Percentiles rank a stretch among this genome's conserved stretches.
These are phyloP conservation scores for Pissodes strobi DNA, from an alignment of 1,140 invertebrate genomes.

Conservation along the genomic window DNA sequence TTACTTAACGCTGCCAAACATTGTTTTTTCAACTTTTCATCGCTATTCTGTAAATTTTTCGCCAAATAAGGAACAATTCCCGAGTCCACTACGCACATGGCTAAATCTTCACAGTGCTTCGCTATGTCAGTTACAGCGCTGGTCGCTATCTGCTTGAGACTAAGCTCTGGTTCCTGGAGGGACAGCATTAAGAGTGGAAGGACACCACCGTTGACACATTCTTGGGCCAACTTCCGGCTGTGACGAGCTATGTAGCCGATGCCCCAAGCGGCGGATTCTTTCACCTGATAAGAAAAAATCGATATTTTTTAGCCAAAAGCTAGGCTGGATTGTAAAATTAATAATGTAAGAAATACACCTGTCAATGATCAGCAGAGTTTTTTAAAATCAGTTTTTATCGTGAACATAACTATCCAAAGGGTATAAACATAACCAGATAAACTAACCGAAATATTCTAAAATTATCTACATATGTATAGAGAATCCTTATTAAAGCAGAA, in stretches of 20 bases:
- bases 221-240: constrained; percentile 64
- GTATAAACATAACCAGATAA: no score
- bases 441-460: no score
- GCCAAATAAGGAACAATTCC: constrained; percentile 73
- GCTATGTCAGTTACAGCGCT: constrained; percentile 76
- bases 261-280: constrained; percentile 80
- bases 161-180: constrained; percentile 68
- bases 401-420: no score
- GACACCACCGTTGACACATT: constrained; percentile 71
- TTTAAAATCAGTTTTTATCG: not conserved
- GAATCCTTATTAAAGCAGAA: no score
- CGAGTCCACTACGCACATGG: constrained; percentile 73
- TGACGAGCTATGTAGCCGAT: constrained; percentile 78
- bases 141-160: constrained; percentile 66
- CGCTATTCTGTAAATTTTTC: constrained; percentile 68
- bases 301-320: no score
- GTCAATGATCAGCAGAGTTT: no score
- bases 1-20: constrained; percentile 45
- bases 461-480: no score
- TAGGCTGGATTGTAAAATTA: no score
- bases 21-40: constrained; percentile 70
- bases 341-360: no score
- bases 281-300: constrained; percentile 56
- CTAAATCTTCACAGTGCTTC: constrained; percentile 73
- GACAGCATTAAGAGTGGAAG: constrained; percentile 74